phyloP scores from a whole-genome alignment of 2,888 invertebrate genomes.

The Drosophila infuscata region DNA sequence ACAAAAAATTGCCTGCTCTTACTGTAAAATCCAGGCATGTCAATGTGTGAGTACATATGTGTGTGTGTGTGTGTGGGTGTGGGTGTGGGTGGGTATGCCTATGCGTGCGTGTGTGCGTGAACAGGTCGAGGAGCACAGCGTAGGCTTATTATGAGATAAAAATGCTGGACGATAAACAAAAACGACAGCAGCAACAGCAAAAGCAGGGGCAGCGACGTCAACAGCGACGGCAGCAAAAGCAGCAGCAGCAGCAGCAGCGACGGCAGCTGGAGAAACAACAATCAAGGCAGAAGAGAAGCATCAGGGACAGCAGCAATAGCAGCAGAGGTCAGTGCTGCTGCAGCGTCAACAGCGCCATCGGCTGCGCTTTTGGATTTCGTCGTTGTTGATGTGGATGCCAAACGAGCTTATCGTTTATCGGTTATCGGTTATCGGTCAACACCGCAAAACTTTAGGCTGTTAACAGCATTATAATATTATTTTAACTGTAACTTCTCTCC shows the following conservation, averaged over 20 bases:
- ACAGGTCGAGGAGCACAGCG: slow-evolving; percentile 64
- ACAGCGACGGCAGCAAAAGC: slow-evolving; percentile 21
- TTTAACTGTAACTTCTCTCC: not conserved
- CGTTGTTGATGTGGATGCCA: slow-evolving; percentile 8
- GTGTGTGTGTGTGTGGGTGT: not conserved
- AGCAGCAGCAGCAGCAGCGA: slow-evolving; percentile 26
- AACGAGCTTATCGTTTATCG: not conserved
- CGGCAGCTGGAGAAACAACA: slow-evolving; percentile 28
- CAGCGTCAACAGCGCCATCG: slow-evolving; percentile 18
- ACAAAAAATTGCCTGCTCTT: slow-evolving; percentile 65
- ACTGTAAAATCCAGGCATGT: slow-evolving; percentile 27
- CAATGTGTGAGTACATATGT: not conserved
- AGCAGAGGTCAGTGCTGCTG: slow-evolving; percentile 2
- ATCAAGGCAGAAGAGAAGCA: not conserved
- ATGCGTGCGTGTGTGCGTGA: slow-evolving; percentile 15
- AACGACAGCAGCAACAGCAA: slow-evolving; percentile 46
- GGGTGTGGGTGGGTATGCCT: slow-evolving; percentile 3
- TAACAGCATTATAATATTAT: not conserved
- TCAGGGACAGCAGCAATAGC: slow-evolving; percentile 19
- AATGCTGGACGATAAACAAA: slow-evolving; percentile 76
- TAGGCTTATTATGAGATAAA: slow-evolving; percentile 84
- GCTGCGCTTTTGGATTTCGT: slow-evolving; percentile 5
- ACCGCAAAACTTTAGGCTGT: not conserved
- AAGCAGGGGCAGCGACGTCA: slow-evolving; percentile 3
- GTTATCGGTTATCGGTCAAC: not conserved